Conservation (phyloP, 92 coral and sea anemone species). For the Actinostola sp. region DNA sequence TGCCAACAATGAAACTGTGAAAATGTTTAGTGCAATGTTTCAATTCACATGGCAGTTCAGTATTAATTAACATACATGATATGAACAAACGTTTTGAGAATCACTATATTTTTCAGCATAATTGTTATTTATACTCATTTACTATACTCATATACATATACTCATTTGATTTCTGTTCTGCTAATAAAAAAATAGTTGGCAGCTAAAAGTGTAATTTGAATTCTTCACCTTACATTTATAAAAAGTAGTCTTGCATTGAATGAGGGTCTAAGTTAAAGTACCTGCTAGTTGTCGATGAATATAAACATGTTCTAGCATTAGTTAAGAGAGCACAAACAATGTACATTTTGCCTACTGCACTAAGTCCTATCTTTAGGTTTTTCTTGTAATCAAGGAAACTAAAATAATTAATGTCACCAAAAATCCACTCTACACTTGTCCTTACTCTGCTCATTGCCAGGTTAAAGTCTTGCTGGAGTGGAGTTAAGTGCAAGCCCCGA, state of each 20-base stretch:
- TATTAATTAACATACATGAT: too few relatives aligned
- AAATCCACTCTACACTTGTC: slow-evolving; percentile 36
- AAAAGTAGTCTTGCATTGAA: slow-evolving; percentile 20
- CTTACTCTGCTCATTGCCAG: slow-evolving; percentile 30
- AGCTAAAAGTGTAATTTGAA: too few relatives aligned
- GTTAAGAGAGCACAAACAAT: not conserved
- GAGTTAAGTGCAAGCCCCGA: slow-evolving; percentile 20
- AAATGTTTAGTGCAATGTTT: too few relatives aligned
- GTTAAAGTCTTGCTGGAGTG: slow-evolving; percentile 26
- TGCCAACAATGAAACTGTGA: too few relatives aligned
- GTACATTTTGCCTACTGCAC: slow-evolving; percentile 35
- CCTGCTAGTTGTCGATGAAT: slow-evolving; percentile 1
- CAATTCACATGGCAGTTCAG: too few relatives aligned
- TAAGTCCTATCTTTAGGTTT: slow-evolving; percentile 37
- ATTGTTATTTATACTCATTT: too few relatives aligned
- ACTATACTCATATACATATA: too few relatives aligned
- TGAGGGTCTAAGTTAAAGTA: slow-evolving; percentile 1
- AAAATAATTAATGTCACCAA: slow-evolving; percentile 43
- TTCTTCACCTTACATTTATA: too few relatives aligned
- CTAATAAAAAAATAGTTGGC: too few relatives aligned
- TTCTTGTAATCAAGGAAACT: slow-evolving; percentile 38
- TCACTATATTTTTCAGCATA: too few relatives aligned
- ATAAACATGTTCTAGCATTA: slow-evolving; percentile 45
- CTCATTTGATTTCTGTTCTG: too few relatives aligned
- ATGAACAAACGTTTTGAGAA: too few relatives aligned